Evolutionary conservation across 2,888 invertebrate species (phyloP).

Genomic region (Trimorus sp.): DNA sequence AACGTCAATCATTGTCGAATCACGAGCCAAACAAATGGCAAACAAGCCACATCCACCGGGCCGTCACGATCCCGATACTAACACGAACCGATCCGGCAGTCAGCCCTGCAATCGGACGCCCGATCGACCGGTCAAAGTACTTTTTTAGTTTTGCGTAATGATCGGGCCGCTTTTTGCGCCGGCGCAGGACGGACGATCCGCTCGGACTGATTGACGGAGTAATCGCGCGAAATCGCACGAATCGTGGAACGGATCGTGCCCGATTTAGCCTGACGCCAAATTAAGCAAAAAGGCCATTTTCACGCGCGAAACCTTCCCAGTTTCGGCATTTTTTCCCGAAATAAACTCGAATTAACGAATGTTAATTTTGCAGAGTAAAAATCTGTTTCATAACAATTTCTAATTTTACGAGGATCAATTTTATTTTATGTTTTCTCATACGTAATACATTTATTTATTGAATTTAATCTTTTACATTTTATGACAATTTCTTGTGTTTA

Average conservation of each 20-base stretch:
- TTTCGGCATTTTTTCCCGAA: no score
- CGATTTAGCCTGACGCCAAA: no score
- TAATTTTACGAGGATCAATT: no score
- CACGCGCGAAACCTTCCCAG: no score
- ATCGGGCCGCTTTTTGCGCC: conserved; percentile 32
- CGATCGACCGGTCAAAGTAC: conserved; percentile 51
- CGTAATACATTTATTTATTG: no score
- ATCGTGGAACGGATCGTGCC: background rate
- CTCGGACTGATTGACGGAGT: conserved; percentile 42
- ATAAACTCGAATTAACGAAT: no score
- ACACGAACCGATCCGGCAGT: conserved; percentile 50
- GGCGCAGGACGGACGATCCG: conserved; percentile 28
- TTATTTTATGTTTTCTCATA: no score
- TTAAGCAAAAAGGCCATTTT: no score
- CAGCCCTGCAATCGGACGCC: conserved; percentile 55
- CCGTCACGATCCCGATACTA: conserved; percentile 53
- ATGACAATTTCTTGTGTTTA: no score
- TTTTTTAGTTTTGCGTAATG: conserved; percentile 60
- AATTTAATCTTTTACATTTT: no score
- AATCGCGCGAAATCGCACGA: conserved; percentile 43
- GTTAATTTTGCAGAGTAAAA: no score
- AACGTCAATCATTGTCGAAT: conserved; percentile 54
- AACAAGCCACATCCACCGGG: conserved; percentile 45
- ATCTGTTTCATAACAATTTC: no score
- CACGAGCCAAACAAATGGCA: conserved; percentile 54